Evolutionary conservation across 2,888 invertebrate genomes (phyloP), one percentile per base, ranked within the genome.

Genomic region (Heteropelma amictum): DNA sequence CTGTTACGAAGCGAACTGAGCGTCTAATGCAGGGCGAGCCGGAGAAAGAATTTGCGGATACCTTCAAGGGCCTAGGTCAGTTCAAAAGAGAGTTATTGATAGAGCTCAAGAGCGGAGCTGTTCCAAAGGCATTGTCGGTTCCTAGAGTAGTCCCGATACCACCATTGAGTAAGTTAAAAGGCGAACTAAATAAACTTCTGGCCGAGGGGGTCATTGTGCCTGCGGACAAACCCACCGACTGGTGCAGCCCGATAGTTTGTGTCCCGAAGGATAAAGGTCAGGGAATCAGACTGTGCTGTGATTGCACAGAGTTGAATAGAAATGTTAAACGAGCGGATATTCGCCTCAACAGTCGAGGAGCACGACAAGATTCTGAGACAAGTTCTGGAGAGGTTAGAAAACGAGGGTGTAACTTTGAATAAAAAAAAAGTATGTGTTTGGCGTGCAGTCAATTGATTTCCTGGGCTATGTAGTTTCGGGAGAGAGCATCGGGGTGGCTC

Each of bases 231-330:
- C 83, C 83, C 4, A 86, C 85, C 2, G 83, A 81, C 0, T 88
- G 86, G 86, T 87, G 86, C 65, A 80, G 84, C 8, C 83, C 83
- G 0, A 84, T 88, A 67, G 88, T 89, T 0, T 80, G 84, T 2
- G 85, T 83, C 0, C 79, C 77, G 6, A 85, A 85, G 72, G 51
- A 61, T 4, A 49, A 71, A 73, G 19, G 6, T 21, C 19, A 14
- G 8, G 28, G 54, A 40, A 40, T 19, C 54, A 47, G 47, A n/a
- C 51, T 83, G 6, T 85, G 82, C 63, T 75, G 76, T 6, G 83
- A 85, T 51, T 81, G 70, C 40, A 82, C 80, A 4, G 71, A 81
- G 71, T 69, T 85, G 3, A 85, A 83, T 8, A 78, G 77, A 49
- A 53, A 35, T 45, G 76, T 82, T 23, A 54, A 71, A 28, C 68